phyloP scores from a whole-genome alignment of 2,113 vertebrate species.

The Pomatostomus ruficeps region DNA sequence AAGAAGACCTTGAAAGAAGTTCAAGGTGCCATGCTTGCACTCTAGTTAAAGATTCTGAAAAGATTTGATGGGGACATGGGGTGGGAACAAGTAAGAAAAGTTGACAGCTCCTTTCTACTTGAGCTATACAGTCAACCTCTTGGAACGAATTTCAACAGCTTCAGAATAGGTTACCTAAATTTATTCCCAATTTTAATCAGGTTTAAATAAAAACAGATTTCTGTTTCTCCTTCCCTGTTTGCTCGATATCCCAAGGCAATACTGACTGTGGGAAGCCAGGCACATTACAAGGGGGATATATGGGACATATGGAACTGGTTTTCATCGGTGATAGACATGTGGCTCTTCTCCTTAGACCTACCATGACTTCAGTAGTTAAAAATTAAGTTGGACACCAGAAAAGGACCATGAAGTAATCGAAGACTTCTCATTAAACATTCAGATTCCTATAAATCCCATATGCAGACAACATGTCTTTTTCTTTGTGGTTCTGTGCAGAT shows the following conservation, averaged over 20 bases:
- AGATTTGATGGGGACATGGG: background rate
- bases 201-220: conserved; percentile 61
- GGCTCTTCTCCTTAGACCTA: background rate
- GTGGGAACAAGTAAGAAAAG: background rate
- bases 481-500: background rate
- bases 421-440: background rate
- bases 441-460: background rate
- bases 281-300: background rate
- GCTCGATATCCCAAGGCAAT: background rate
- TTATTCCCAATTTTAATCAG: conserved; percentile 22
- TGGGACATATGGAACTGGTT: conserved; percentile 18
- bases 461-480: background rate
- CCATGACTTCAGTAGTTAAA: background rate
- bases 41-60: background rate
- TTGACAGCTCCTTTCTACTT: background rate
- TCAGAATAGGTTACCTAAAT: conserved; percentile 25
- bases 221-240: background rate
- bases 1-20: background rate
- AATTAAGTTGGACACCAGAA: background rate
- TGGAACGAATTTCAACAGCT: conserved; percentile 15
- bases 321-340: background rate
- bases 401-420: background rate
- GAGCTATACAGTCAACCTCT: background rate
- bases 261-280: conserved; percentile 25
- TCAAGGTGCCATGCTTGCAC: background rate